Conservation (phyloP, 2,797 vertebrate genomes). For the Pelochelys cantorii region DNA sequence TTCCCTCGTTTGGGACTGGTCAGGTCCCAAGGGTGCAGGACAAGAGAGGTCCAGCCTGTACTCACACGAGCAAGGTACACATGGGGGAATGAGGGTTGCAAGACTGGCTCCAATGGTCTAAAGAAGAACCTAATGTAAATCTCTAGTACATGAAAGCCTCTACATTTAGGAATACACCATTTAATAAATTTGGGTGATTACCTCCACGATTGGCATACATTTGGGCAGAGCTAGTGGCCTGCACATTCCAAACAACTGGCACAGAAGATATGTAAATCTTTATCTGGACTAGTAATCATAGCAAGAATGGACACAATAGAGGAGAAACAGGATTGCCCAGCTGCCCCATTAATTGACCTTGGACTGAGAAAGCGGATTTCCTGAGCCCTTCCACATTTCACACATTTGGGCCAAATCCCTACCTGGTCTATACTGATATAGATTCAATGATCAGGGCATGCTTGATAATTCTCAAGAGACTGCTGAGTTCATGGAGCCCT, state of each 20-base stretch:
- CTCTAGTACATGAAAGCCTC: not conserved
- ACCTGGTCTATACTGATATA: not conserved
- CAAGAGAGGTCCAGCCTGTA: not conserved
- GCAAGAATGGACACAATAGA: not conserved
- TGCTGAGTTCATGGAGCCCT: not conserved
- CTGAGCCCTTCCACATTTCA: not conserved
- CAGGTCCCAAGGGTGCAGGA: too few species aligned
- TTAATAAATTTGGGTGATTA: not conserved
- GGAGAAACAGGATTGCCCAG: not conserved
- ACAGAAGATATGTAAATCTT: not conserved
- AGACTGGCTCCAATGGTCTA: not conserved
- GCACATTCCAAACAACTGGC: not conserved
- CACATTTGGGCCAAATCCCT: not conserved
- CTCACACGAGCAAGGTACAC: not conserved
- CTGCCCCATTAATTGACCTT: not conserved
- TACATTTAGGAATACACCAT: not conserved
- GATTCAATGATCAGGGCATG: not conserved
- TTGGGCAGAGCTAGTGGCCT: rapidly evolving
- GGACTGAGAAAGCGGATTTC: not conserved
- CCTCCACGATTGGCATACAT: not conserved
- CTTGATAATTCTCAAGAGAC: not conserved
- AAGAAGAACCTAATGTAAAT: not conserved
- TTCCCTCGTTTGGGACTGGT: too few species aligned
- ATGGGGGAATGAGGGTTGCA: not conserved
- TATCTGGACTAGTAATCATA: not conserved